Evolutionary conservation across 1,140 invertebrate genomes (phyloP), one percentile per base, ranked within the genome.

Genomic region (Phthorimaea operculella): DNA sequence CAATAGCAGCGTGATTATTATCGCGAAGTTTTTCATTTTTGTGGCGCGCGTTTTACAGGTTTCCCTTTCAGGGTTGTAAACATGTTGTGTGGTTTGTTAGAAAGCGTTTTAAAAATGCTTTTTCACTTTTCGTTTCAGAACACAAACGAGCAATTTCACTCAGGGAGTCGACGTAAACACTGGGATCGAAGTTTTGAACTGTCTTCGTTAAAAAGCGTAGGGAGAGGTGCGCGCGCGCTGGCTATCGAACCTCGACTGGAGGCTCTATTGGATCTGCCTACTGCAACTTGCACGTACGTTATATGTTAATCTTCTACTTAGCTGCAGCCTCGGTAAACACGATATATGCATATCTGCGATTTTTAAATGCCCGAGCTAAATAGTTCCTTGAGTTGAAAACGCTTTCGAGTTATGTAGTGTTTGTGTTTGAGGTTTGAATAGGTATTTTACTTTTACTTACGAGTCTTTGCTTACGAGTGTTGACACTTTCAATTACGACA

Each of bases 241-340:
- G 68, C 72, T 73, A 69, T 64, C 72, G 56, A 66, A 72, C 70
- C 60, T 67, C 67, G 71, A 83, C 80, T 83, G 77, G 69, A 81
- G 77, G 77, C 71, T 78, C 70, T 77, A 77, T 75, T 65, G 65
- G 51, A 59, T 59, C 58, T 60, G 54, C 65, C 65, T 59, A 54
- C 65, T 77, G 71, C 70, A 76, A 66, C 66, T 63, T 72, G 70
- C 67, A 28, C 79, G 72, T 76, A 71, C 72, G 76, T 76, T 76
- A 70, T 78, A 72, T 74, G 67, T 75, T 75, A 76, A 79, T 79
- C 76, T 68, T 65, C 62, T 69, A 74, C 57, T 65, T 67, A 64
- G 68, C 66, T 61, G 63, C 55, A 64, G 51, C 58, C 64, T 72
- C 71, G 61, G 64, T 72, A 70, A 76, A 76, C 65, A 57, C 48